Evolutionary conservation across 2,113 vertebrate species (phyloP).

Genomic region (Ptilonorhynchus violaceus): DNA sequence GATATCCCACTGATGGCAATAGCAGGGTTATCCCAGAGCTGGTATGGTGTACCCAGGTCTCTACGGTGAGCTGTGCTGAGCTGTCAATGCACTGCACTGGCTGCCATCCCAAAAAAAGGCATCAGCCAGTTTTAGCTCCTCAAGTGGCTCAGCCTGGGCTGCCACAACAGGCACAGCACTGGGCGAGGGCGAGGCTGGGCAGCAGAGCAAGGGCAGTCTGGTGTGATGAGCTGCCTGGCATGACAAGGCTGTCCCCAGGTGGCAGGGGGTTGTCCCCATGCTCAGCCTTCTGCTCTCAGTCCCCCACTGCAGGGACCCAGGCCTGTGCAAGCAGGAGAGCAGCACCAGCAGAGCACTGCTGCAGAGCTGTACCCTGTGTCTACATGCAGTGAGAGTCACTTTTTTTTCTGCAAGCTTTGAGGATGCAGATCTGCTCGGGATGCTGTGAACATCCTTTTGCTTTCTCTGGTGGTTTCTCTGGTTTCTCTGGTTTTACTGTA

Average conservation of each 20-base stretch:
- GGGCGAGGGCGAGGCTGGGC: background rate
- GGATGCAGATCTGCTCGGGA: background rate
- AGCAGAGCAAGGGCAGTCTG: background rate
- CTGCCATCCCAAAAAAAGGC: background rate
- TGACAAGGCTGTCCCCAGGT: background rate
- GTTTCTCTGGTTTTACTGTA: background rate
- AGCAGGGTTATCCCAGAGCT: background rate
- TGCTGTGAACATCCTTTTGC: background rate
- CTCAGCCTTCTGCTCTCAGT: rapidly evolving
- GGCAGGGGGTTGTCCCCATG: background rate
- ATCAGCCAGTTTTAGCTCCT: background rate
- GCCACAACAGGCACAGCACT: background rate
- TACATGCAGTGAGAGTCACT: rapidly evolving
- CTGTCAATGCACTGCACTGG: background rate
- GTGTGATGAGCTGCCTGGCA: rapidly evolving
- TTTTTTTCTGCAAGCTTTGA: background rate
- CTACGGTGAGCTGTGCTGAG: rapidly evolving
- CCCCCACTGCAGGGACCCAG: background rate
- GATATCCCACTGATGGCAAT: background rate
- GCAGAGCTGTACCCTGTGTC: background rate
- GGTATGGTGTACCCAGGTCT: background rate
- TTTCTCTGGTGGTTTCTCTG: background rate
- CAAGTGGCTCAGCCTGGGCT: background rate
- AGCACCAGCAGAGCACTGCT: background rate
- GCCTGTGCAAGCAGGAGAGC: background rate